A percentile compares a stretch with the other conserved stretches of the same genome.
Evolutionary conservation across 1,140 invertebrate genomes (phyloP).

Genomic region (Drosophila athabasca): DNA sequence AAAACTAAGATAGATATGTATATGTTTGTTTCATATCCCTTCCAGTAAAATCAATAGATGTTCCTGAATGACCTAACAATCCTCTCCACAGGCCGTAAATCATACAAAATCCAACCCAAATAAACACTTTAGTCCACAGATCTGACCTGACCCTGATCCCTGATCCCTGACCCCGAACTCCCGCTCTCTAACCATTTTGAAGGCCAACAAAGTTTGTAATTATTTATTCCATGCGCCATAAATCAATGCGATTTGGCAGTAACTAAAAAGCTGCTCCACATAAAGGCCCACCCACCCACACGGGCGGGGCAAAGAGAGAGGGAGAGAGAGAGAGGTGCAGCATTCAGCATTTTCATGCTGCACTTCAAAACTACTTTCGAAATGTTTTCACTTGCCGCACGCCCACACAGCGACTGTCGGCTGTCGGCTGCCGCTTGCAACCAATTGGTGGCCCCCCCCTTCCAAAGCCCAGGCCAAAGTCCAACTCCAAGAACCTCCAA

Average conservation of each 20-base stretch:
- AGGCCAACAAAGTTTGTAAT: conserved; percentile 34
- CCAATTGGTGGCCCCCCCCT: background rate
- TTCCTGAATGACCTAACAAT: too few relatives aligned
- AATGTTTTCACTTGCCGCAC: conserved; percentile 70
- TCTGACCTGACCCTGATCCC: conserved; percentile 12
- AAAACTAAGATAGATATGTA: too few relatives aligned
- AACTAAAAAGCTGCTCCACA: conserved; percentile 38
- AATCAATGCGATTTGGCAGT: conserved; percentile 45
- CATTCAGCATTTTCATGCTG: conserved; percentile 54
- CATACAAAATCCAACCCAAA: too few relatives aligned
- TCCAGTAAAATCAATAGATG: too few relatives aligned
- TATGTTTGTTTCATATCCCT: too few relatives aligned
- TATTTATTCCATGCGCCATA: conserved; percentile 43
- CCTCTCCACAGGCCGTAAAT: too few relatives aligned
- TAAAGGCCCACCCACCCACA: conserved; percentile 5
- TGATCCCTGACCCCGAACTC: too few relatives aligned
- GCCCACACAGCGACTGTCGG: conserved; percentile 35
- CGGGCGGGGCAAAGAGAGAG: background rate
- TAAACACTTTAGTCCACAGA: too few relatives aligned
- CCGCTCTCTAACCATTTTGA: background rate
- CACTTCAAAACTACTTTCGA: conserved; percentile 73
- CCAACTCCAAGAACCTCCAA: conserved; percentile 41
- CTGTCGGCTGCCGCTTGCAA: conserved; percentile 13
- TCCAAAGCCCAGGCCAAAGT: conserved; percentile 21
- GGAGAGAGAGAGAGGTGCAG: conserved; percentile 40